Evolutionary conservation across 2,113 vertebrate species (phyloP), one percentile per base, ranked within the genome.

Genomic region (Tauraco erythrolophus): DNA sequence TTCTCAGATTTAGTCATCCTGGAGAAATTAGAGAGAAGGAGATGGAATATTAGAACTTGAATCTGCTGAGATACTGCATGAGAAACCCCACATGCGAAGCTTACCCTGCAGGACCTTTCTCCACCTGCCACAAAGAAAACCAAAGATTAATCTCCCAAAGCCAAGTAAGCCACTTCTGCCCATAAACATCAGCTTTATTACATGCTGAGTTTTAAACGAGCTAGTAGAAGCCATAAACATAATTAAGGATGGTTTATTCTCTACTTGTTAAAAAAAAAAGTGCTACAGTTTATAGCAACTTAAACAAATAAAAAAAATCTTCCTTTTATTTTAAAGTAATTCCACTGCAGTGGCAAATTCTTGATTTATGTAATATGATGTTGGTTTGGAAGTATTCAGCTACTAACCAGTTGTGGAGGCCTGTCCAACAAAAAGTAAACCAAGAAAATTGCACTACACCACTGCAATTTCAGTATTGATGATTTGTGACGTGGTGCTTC

Each of bases 391-490:
- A 77, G 22, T 1, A 37, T 7, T 39, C 27, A 31, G 0, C n/a
- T 72, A 21, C 45, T 51, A 25, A 22, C 3, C 33, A 62, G 19
- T 10, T 33, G 17, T 35, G n/a, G 19, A 37, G 11, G 7, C 19
- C n/a, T 58, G 10, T 43, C 35, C 61, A 53, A 30, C 8, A 8
- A 24, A 24, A 21, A n/a, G 35, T 5, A 16, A 19, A 48, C 11
- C 33, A 9, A 19, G 25, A 16, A n/a, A 48, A 6, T 3, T 10
- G 46, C 46, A 46, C 2, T 3, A 8, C 50, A 84, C 61, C 69
- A 7, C 27, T 27, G 24, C 1, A 22, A 2, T 1, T 21, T 5
- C 45, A 22, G 43, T 0, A 12, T 2, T 12, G 39, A 4, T 35
- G n/a, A 25, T 11, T 8, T 30, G 17, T 11, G 48, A 5, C 10